phyloP scores from a whole-genome alignment of 2,113 vertebrate genomes.

The Thunnus thynnus region DNA sequence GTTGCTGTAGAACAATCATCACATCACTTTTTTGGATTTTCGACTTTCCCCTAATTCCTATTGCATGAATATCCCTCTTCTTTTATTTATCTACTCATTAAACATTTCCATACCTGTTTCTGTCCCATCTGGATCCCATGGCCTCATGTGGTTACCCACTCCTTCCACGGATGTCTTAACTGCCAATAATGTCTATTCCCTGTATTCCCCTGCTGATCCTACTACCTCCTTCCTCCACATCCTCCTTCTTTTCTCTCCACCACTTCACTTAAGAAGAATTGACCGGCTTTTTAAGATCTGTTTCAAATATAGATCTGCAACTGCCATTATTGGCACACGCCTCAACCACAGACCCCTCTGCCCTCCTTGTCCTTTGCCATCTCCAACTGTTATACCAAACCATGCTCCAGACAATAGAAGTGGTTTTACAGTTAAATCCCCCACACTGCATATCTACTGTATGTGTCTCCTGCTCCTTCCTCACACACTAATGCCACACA shows the following conservation, averaged over 20 bases:
- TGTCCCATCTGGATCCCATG: constrained; percentile 49
- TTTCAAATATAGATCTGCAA: constrained; percentile 76
- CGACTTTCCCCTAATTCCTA: neutral
- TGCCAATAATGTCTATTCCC: constrained; percentile 45
- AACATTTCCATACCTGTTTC: constrained; percentile 35
- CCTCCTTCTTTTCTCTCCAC: constrained; percentile 48
- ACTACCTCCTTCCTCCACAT: constrained; percentile 22
- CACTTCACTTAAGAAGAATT: constrained; percentile 64
- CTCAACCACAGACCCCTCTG: constrained; percentile 66
- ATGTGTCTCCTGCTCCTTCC: neutral
- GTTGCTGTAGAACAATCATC: constrained; percentile 7
- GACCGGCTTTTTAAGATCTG: constrained; percentile 68
- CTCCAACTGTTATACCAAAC: neutral
- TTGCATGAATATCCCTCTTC: neutral
- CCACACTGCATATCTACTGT: neutral
- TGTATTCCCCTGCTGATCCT: constrained; percentile 24
- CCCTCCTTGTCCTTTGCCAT: constrained; percentile 25
- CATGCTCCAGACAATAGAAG: constrained; percentile 27
- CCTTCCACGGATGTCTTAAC: constrained; percentile 54
- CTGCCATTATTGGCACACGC: constrained; percentile 42
- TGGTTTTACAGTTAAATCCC: constrained; percentile 47
- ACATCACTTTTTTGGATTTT: constrained; percentile 23
- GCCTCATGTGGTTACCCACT: constrained; percentile 50
- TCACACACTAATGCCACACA: neutral
- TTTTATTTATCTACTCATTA: constrained; percentile 20